Evolutionary conservation across 1,140 invertebrate genomes (phyloP).

Genomic region (Drosophila triauraria): DNA sequence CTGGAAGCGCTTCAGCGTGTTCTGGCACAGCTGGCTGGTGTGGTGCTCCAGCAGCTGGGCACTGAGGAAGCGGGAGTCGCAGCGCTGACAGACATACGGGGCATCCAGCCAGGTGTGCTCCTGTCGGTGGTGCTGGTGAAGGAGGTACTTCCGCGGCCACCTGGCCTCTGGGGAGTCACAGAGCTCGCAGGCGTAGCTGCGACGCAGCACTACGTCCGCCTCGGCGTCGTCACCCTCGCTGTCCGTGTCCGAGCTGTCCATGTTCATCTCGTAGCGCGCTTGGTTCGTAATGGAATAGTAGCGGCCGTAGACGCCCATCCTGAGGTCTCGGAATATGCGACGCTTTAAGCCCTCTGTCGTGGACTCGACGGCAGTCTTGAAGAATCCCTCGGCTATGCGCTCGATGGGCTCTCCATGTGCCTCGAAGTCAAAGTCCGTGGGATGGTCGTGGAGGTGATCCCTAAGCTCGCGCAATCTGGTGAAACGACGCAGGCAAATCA

Average conservation of each 20-base stretch:
- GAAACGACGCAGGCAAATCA: constrained; percentile 68
- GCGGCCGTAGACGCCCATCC: constrained; percentile 53
- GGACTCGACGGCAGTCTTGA: constrained; percentile 68
- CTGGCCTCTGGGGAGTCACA: constrained; percentile 43
- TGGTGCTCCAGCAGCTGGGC: constrained; percentile 63
- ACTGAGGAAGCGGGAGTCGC: constrained; percentile 71
- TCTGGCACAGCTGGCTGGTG: constrained; percentile 61
- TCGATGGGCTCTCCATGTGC: constrained; percentile 66
- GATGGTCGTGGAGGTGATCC: constrained; percentile 54
- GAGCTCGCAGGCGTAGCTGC: constrained; percentile 66
- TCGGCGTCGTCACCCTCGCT: constrained; percentile 54
- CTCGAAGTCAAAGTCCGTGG: constrained; percentile 57
- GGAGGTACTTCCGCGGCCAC: constrained; percentile 67
- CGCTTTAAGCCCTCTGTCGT: constrained; percentile 54
- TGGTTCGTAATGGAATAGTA: constrained; percentile 76
- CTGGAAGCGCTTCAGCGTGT: constrained; percentile 67
- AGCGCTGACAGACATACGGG: constrained; percentile 70
- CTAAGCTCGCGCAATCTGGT: constrained; percentile 58
- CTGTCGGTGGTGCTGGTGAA: constrained; percentile 70
- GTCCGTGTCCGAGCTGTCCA: constrained; percentile 74
- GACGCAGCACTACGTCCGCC: constrained; percentile 57
- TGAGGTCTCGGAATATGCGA: constrained; percentile 58
- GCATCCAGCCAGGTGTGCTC: constrained; percentile 69
- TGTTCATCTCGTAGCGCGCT: constrained; percentile 68
- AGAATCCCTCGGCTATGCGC: constrained; percentile 69